These are phyloP conservation scores for Galleria mellonella DNA, from an alignment of 1,140 invertebrate genomes.

Conservation along the genomic window DNA sequence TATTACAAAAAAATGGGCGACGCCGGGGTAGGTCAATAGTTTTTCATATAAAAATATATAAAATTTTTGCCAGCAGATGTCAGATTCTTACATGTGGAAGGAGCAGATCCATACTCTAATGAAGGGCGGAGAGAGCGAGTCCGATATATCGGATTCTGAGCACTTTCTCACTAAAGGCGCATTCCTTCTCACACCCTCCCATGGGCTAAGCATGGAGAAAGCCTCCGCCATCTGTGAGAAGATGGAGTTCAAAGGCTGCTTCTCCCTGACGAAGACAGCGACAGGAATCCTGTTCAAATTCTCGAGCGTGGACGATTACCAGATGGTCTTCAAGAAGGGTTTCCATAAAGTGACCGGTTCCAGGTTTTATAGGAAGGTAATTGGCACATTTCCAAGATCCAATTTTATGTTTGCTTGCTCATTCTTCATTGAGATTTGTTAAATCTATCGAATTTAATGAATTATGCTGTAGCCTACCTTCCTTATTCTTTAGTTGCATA, in stretches of 20 bases:
- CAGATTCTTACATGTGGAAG: slow-evolving; percentile 71
- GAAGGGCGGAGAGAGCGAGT: slow-evolving; percentile 78
- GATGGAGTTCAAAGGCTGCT: slow-evolving; percentile 89
- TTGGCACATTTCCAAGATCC: slow-evolving; percentile 1
- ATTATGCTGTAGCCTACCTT: no score
- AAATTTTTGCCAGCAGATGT: slow-evolving; percentile 36
- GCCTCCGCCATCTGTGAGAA: slow-evolving; percentile 90
- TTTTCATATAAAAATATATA: no score
- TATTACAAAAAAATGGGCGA: no score
- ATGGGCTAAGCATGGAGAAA: slow-evolving; percentile 88
- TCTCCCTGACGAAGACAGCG: slow-evolving; percentile 88
- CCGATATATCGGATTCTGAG: slow-evolving; percentile 79
- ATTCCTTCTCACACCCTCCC: slow-evolving; percentile 88
- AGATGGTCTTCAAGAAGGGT: slow-evolving; percentile 88
- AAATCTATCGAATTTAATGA: no score
- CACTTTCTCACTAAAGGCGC: slow-evolving; percentile 82
- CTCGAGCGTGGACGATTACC: slow-evolving; percentile 88
- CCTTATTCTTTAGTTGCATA: no score
- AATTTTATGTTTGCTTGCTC: neutral
- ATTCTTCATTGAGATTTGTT: slow-evolving; percentile 1
- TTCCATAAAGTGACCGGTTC: slow-evolving; percentile 89
- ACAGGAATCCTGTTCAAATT: slow-evolving; percentile 92
- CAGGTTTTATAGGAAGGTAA: slow-evolving; percentile 85
- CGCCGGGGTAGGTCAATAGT: no score
- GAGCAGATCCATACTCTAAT: slow-evolving; percentile 71